A percentile compares a stretch with the other conserved stretches of the same genome.
Conservation (phyloP, 2,113 vertebrate species). For the Cyanoderma ruficeps region DNA sequence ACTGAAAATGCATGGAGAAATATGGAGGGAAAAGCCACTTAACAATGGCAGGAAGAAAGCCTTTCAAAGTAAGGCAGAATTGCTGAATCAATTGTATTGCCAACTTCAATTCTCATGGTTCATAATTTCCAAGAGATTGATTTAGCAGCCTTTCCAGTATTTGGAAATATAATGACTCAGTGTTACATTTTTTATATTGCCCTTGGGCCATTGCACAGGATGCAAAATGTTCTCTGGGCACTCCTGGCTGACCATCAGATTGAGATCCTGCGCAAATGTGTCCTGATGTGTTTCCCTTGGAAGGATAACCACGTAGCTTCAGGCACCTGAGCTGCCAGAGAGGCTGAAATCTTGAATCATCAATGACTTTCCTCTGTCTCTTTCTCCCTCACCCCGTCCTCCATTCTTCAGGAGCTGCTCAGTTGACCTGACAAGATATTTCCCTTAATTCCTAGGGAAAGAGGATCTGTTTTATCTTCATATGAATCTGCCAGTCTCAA, state of each 20-base stretch:
- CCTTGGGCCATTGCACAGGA: not conserved
- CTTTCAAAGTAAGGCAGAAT: not conserved
- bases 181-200: not conserved
- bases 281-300: rapidly evolving
- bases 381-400: rapidly evolving
- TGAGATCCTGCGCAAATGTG: rapidly evolving
- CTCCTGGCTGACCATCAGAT: not conserved
- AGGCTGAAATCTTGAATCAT: not conserved
- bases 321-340: not conserved
- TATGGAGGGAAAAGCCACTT: not conserved
- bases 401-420: not conserved
- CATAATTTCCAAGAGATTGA: not conserved
- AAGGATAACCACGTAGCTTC: not conserved
- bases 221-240: not conserved
- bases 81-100: not conserved
- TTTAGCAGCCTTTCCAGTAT: not conserved
- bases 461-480: not conserved
- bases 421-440: not conserved
- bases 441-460: not conserved
- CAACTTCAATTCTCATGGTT: not conserved
- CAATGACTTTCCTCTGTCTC: not conserved
- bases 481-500: not conserved
- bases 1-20: not conserved
- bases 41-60: not conserved
- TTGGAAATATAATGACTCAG: not conserved